These are phyloP conservation scores for Prochilodus magdalenae DNA, from an alignment of 2,113 vertebrate genomes.

Conservation along the genomic window DNA sequence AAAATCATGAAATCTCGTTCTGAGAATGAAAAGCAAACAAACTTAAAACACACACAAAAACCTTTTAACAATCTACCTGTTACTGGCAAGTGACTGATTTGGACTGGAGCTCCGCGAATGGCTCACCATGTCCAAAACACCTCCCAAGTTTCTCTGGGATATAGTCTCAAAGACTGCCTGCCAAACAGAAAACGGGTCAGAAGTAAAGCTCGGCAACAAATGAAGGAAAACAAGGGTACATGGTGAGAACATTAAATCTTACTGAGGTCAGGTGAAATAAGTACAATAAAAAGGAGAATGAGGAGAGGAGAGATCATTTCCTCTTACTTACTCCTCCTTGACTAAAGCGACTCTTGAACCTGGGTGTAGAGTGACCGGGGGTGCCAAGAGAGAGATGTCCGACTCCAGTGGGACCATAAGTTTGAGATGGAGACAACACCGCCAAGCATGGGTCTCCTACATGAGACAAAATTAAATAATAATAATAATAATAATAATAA, in stretches of 20 bases:
- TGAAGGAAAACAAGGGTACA: too few relatives aligned
- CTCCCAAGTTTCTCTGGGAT: constrained; percentile 59
- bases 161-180: constrained; percentile 53
- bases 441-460: constrained; percentile 62
- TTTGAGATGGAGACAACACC: constrained; percentile 38
- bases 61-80: constrained; percentile 72
- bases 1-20: too few relatives aligned
- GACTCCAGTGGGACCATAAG: constrained; percentile 23
- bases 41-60: too few relatives aligned
- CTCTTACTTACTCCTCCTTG: constrained; percentile 60
- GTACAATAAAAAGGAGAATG: background rate
- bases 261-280: too few relatives aligned
- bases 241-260: too few relatives aligned
- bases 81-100: constrained; percentile 60
- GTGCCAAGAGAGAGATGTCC: constrained; percentile 4
- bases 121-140: constrained; percentile 53
- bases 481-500: too few relatives aligned
- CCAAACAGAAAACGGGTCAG: constrained; percentile 3
- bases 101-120: constrained; percentile 61
- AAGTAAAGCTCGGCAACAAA: background rate
- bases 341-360: constrained; percentile 8
- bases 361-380: constrained; percentile 64
- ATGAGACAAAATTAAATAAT: constrained; percentile 21
- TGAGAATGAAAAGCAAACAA: too few relatives aligned
- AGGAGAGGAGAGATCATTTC: background rate